These are phyloP conservation scores for Drosophila parthenogenetica DNA, from an alignment of 2,888 invertebrate species.

Conservation along the genomic window DNA sequence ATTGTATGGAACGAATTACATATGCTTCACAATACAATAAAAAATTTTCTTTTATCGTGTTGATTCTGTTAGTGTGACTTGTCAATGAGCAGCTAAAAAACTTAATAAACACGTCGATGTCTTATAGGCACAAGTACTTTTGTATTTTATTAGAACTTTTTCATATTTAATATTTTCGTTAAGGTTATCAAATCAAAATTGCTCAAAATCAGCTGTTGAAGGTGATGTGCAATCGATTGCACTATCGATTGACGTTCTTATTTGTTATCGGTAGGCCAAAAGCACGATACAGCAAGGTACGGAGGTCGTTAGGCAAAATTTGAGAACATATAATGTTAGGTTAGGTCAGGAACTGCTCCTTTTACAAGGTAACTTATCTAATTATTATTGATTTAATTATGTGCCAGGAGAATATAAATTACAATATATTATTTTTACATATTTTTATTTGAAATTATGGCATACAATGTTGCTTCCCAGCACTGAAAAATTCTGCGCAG, in stretches of 20 bases:
- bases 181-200: slow-evolving; percentile 61
- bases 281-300: not conserved
- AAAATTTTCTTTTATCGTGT: not conserved
- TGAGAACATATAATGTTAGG: not conserved
- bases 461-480: not conserved
- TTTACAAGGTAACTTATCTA: no score
- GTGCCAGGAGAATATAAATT: not conserved
- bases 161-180: slow-evolving; percentile 43
- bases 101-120: not conserved
- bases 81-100: not conserved
- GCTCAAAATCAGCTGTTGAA: slow-evolving; percentile 35
- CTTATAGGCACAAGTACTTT: slow-evolving; percentile 11
- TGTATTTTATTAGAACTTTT: slow-evolving; percentile 34
- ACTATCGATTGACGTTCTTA: not conserved
- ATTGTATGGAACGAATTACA: slow-evolving; percentile 22
- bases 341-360: no score
- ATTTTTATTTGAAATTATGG: not conserved
- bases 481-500: slow-evolving; percentile 44
- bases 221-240: slow-evolving; percentile 26
- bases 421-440: not conserved
- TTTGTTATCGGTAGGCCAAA: slow-evolving; percentile 4
- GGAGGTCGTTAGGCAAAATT: not conserved
- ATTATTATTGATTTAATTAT: not conserved
- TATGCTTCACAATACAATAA: slow-evolving; percentile 19
- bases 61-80: slow-evolving; percentile 20